These are phyloP conservation scores for Agrilus biguttatus DNA, from an alignment of 2,888 invertebrate species.

Conservation along the genomic window DNA sequence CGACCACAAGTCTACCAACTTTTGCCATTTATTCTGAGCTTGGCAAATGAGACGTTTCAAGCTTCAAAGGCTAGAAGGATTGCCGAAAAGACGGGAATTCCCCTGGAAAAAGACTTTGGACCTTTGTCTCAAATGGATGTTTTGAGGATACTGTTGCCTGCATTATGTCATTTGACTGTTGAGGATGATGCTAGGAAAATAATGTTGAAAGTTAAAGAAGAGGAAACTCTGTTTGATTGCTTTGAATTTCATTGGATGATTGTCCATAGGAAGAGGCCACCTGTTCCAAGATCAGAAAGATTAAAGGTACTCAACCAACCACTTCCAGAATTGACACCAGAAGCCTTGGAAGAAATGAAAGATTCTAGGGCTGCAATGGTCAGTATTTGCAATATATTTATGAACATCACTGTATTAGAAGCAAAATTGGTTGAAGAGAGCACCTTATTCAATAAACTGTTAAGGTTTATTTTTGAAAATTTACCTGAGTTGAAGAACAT, in stretches of 20 bases:
- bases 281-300: conserved; percentile 66
- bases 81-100: conserved; percentile 47
- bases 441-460: conserved; percentile 57
- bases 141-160: conserved; percentile 71
- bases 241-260: conserved; percentile 76
- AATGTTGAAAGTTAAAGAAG: conserved; percentile 61
- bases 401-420: conserved; percentile 84
- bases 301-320: conserved; percentile 61
- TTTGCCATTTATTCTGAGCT: conserved; percentile 64
- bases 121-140: conserved; percentile 44
- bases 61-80: conserved; percentile 52
- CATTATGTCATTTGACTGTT: conserved; percentile 79
- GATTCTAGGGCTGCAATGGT: conserved; percentile 75
- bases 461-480: conserved; percentile 76
- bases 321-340: conserved; percentile 58
- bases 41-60: conserved; percentile 72
- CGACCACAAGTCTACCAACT: conserved; percentile 67
- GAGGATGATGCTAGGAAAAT: conserved; percentile 78
- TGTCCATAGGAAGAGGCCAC: conserved; percentile 71
- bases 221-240: conserved; percentile 66
- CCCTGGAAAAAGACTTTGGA: conserved; percentile 24
- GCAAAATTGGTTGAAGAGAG: conserved; percentile 70
- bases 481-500: conserved; percentile 71
- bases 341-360: conserved; percentile 66
- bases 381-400: conserved; percentile 79